These are phyloP conservation scores for Somateria mollissima DNA, from an alignment of 2,797 vertebrate species.

Conservation along the genomic window DNA sequence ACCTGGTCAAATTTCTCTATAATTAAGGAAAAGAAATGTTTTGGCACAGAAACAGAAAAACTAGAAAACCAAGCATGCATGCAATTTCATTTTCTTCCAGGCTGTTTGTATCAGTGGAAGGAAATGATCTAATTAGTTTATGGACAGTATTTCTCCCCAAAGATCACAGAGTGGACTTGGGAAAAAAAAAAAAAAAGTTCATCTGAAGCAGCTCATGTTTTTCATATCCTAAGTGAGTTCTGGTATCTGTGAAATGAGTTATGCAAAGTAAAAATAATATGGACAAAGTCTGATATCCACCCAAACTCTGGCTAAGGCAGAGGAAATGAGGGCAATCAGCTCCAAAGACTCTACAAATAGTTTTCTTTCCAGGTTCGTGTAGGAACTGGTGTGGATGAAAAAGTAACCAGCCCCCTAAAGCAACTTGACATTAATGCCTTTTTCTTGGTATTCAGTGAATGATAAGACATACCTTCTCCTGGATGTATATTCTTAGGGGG, in stretches of 20 bases:
- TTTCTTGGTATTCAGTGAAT: not conserved
- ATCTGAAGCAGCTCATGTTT: conserved; percentile 10
- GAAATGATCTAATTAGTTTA: conserved; percentile 52
- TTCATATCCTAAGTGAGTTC: not conserved
- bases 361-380: not conserved
- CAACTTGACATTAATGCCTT: not conserved
- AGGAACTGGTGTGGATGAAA: not conserved
- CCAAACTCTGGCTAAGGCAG: not conserved
- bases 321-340: not conserved
- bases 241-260: conserved; percentile 23
- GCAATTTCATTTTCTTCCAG: conserved; percentile 28
- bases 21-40: not conserved
- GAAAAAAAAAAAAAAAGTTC: not conserved
- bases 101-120: not conserved
- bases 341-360: conserved; percentile 9
- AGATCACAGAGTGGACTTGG: not conserved
- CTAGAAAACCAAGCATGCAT: not conserved
- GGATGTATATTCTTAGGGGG: not conserved
- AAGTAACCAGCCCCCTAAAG: not conserved
- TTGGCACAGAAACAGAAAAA: conserved; percentile 25
- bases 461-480: not conserved
- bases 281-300: not conserved
- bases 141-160: conserved; percentile 9
- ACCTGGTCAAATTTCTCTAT: not conserved
- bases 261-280: conserved; percentile 1